Conservation (phyloP, 2,888 invertebrate genomes). For the Drosophila pullipes region DNA sequence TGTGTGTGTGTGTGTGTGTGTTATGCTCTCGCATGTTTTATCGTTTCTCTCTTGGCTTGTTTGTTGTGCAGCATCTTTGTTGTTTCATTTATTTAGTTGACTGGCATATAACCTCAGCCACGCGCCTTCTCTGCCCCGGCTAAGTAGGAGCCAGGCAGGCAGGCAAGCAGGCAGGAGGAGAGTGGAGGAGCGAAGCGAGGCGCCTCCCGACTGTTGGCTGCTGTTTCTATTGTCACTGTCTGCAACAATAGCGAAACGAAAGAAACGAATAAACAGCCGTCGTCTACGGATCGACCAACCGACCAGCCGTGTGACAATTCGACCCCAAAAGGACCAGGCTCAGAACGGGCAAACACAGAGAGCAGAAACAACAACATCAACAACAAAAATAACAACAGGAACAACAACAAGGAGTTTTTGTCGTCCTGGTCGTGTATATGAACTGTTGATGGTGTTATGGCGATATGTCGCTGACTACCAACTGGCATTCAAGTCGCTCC, state of each 20-base stretch:
- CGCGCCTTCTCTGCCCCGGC: conserved; percentile 42
- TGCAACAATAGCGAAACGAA: conserved; percentile 72
- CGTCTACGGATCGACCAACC: conserved; percentile 17
- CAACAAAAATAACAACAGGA: conserved; percentile 34
- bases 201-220: conserved; percentile 19
- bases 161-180: neutral
- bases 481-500: conserved; percentile 37
- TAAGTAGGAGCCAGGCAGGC: conserved; percentile 63
- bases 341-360: conserved; percentile 13
- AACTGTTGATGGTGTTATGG: conserved; percentile 81
- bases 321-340: conserved; percentile 73
- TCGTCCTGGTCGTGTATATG: conserved; percentile 55
- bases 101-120: conserved; percentile 79
- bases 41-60: conserved; percentile 13
- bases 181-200: neutral
- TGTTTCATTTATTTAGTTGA: conserved; percentile 81
- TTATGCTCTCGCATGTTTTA: conserved; percentile 16
- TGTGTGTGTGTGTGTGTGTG: conserved; percentile 33
- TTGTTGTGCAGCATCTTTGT: conserved; percentile 58
- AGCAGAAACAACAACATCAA: conserved; percentile 39
- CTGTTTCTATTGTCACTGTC: conserved; percentile 75
- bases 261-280: conserved; percentile 20
- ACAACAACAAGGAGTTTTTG: conserved; percentile 40
- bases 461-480: conserved; percentile 78
- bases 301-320: conserved; percentile 73